These are phyloP conservation scores for Onchidella celtica DNA, from an alignment of 2,888 invertebrate genomes.

Conservation along the genomic window DNA sequence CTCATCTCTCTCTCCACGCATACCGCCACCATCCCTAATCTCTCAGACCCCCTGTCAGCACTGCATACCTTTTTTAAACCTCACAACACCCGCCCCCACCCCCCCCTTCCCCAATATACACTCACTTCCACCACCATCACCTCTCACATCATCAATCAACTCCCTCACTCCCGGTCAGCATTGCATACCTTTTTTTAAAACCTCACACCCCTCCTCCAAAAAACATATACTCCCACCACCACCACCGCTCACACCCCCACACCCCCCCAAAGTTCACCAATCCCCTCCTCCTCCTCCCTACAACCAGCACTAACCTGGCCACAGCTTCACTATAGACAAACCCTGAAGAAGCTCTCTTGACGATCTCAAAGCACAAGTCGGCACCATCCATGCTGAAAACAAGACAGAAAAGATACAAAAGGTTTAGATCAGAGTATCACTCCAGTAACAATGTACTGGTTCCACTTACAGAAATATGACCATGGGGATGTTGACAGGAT, in stretches of 20 bases:
- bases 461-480: too few species aligned
- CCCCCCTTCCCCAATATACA: too few species aligned
- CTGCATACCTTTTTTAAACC: too few species aligned
- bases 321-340: conserved; percentile 99
- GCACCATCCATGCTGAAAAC: conserved; percentile 88
- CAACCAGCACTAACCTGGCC: conserved; percentile 93
- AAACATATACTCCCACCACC: not conserved
- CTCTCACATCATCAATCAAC: too few species aligned
- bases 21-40: not conserved
- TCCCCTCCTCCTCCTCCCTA: not conserved
- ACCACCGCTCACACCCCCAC: not conserved
- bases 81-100: too few species aligned
- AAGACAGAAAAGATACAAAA: conserved; percentile 32
- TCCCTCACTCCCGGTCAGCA: too few species aligned
- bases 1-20: not conserved
- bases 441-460: not conserved
- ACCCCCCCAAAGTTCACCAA: not conserved
- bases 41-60: too few species aligned
- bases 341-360: conserved; percentile 95
- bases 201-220: not conserved
- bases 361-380: conserved; percentile 98
- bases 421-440: too few species aligned
- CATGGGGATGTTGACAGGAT: not conserved
- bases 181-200: too few species aligned
- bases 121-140: too few species aligned